Evolutionary conservation across 2,888 invertebrate genomes (phyloP).

Genomic region (Apotomis turbidana): DNA sequence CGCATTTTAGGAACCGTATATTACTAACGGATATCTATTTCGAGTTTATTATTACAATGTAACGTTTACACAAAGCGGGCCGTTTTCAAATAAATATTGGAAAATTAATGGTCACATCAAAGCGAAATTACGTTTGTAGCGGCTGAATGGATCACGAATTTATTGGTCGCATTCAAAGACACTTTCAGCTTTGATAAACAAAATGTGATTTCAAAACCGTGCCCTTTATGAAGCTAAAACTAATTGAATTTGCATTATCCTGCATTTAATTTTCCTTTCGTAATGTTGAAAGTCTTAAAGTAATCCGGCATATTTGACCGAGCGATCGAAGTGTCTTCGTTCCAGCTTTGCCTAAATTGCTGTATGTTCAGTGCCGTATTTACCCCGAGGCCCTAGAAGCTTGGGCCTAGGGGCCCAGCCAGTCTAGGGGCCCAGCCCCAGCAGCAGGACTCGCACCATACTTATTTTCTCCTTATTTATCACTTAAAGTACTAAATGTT

Average conservation of each 20-base stretch:
- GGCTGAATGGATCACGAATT: conserved; percentile 24
- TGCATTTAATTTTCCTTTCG: not conserved
- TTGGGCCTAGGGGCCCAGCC: too few relatives aligned
- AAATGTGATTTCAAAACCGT: conserved; percentile 4
- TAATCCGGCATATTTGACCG: too few relatives aligned
- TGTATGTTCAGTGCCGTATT: too few relatives aligned
- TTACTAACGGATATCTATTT: conserved; percentile 41
- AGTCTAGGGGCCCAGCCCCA: too few relatives aligned
- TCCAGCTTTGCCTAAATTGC: too few relatives aligned
- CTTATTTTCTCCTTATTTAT: too few relatives aligned
- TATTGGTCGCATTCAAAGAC: conserved; percentile 21
- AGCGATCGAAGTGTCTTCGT: too few relatives aligned
- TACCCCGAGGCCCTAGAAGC: too few relatives aligned
- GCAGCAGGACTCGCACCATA: too few relatives aligned
- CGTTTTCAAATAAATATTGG: conserved; percentile 37
- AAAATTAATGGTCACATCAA: conserved; percentile 40
- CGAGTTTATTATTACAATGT: conserved; percentile 40
- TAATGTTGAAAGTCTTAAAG: not conserved
- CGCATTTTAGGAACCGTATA: conserved; percentile 39
- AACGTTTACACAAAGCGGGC: conserved; percentile 38
- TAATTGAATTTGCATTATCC: conserved; percentile 6
- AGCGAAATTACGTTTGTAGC: conserved; percentile 31
- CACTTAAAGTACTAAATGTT: too few relatives aligned
- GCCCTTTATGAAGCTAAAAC: conserved; percentile 1
- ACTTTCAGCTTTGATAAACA: conserved; percentile 11